Evolutionary conservation across 2,888 invertebrate genomes (phyloP).

Genomic region (Ectropis crepuscularia): DNA sequence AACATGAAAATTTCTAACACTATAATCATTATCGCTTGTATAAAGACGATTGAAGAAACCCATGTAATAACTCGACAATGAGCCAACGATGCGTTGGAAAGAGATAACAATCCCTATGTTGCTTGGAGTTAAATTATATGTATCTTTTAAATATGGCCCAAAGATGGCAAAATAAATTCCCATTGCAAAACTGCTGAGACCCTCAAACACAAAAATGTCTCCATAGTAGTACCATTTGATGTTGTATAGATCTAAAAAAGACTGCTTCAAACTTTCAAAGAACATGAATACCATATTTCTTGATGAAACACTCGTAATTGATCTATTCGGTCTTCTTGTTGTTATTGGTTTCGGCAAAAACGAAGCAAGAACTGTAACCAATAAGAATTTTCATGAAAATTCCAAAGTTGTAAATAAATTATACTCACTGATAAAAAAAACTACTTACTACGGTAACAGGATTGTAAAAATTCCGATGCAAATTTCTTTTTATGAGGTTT

Average conservation of each 20-base stretch:
- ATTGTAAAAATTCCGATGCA: too few species aligned
- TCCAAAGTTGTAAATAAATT: too few species aligned
- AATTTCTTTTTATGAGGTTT: too few species aligned
- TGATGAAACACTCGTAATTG: not conserved
- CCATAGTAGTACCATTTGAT: slow-evolving; percentile 85
- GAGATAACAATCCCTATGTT: slow-evolving; percentile 86
- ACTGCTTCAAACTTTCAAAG: slow-evolving; percentile 61
- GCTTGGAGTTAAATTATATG: slow-evolving; percentile 81
- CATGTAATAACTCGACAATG: slow-evolving; percentile 81
- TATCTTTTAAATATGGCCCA: slow-evolving; percentile 80
- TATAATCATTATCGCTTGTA: slow-evolving; percentile 74
- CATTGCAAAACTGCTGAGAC: slow-evolving; percentile 83
- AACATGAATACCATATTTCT: slow-evolving; percentile 42
- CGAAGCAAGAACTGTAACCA: too few species aligned
- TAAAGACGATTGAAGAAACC: slow-evolving; percentile 82
- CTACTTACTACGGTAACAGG: too few species aligned
- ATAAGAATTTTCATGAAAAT: too few species aligned
- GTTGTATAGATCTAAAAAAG: slow-evolving; percentile 73
- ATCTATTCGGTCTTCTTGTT: too few species aligned
- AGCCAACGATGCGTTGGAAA: slow-evolving; percentile 84
- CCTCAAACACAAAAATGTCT: slow-evolving; percentile 85
- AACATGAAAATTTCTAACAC: slow-evolving; percentile 81
- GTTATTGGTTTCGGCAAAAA: too few species aligned
- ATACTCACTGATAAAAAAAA: too few species aligned
- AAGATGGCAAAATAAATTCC: slow-evolving; percentile 86